These are phyloP conservation scores for Ifrita kowaldi DNA, from an alignment of 2,113 vertebrate species.

Conservation along the genomic window DNA sequence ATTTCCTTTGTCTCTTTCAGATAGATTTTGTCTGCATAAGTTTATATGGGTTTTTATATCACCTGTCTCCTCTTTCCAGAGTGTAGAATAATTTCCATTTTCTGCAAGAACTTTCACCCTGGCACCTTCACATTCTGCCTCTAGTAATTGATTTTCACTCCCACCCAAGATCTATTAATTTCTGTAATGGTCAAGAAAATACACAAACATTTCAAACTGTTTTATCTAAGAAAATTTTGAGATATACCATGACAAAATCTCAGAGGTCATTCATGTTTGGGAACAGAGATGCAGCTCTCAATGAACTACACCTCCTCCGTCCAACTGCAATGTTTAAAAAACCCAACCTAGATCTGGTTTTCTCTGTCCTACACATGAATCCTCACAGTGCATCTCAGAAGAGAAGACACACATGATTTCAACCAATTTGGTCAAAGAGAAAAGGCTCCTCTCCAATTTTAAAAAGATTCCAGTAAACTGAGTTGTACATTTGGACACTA, in stretches of 20 bases:
- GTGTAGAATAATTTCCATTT: not conserved
- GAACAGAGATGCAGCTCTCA: not conserved
- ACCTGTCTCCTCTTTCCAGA: not conserved
- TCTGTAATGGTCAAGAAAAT: not conserved
- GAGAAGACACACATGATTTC: not conserved
- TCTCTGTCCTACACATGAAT: not conserved
- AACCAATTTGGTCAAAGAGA: not conserved
- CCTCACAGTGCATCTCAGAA: not conserved
- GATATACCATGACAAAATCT: not conserved
- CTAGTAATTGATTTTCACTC: not conserved
- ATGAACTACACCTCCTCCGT: not conserved
- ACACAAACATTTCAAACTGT: not conserved
- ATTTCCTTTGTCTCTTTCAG: not conserved
- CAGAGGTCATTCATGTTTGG: not conserved
- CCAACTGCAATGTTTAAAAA: not conserved
- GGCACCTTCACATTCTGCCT: not conserved
- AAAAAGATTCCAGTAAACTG: not conserved
- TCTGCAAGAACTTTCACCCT: not conserved
- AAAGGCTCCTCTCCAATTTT: not conserved
- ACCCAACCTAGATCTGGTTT: not conserved
- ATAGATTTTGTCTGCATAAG: not conserved
- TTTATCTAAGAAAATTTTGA: not conserved
- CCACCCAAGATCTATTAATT: not conserved
- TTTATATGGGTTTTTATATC: not conserved
- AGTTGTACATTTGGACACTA: not conserved